Base-by-base conservation (phyloP, 2,113 vertebrate species). In the Ciconia boyciana region DNA sequence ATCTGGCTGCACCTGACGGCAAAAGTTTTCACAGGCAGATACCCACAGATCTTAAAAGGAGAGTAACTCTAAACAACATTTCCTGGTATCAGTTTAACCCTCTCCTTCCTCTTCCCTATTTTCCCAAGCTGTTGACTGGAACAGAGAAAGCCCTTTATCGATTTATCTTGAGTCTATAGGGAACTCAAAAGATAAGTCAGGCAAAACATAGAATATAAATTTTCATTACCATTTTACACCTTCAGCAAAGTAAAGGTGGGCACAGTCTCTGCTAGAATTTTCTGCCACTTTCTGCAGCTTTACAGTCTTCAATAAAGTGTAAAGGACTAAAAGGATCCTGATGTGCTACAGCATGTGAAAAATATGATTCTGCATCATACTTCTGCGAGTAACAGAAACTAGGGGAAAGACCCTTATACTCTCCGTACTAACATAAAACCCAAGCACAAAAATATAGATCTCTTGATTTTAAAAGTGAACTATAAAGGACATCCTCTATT, bases 21-120 rank as follows among this genome's bases (percentile, higher is more conserved):
- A 74, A 93, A 94, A 92, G 48, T 96, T 87, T 97, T 83, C 60
- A 58, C 44, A 26, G 82, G 72, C 20, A 48, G 87, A 71, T 74
- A 95, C 17, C 16, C 29, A 51, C 14, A 70, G 51, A 93, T 95
- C 83, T 90, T 92, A 72, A 80, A 85, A 80, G 22, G 8, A 83
- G 16, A 83, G 71, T 61, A 95, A 62, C 55, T 64, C 60, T 62
- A 84, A 79, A 57, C 29, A 92, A 13, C 36, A 76, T 65, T 71
- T 94, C 7, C 54, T 83, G 16, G 2, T 80, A 54, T 39, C 34
- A 24, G 9, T 65, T 95, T 90, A 96, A 93, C 78, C 8, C 49
- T 72, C 31, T 87, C 44, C 22, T 9, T 85, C 15, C 28, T 96
- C 36, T 89, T 90, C 34, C 31, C 11, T 31, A 24, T 87, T 94